These are phyloP conservation scores for Psophia crepitans DNA, from an alignment of 2,113 vertebrate species.

Conservation along the genomic window DNA sequence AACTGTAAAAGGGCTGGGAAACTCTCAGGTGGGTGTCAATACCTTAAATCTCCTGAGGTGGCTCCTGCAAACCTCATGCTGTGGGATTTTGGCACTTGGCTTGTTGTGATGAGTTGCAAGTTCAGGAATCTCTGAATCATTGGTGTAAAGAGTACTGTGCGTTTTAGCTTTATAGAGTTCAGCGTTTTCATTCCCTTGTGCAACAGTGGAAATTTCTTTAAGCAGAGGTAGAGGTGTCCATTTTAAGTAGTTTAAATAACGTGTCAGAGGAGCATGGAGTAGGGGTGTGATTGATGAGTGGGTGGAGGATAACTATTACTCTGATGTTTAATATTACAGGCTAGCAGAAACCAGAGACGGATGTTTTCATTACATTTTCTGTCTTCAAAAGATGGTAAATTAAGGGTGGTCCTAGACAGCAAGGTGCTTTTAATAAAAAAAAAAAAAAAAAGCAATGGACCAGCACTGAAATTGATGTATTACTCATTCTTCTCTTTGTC, in stretches of 20 bases:
- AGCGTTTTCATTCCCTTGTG: not conserved
- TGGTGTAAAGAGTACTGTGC: not conserved
- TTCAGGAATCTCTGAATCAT: not conserved
- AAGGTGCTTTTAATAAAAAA: slow-evolving; percentile 22
- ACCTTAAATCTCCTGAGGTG: not conserved
- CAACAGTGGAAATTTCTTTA: not conserved
- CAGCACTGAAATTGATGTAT: not conserved
- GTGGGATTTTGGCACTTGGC: not conserved
- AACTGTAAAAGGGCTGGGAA: not conserved
- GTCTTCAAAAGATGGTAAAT: slow-evolving; percentile 22
- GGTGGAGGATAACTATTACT: not conserved
- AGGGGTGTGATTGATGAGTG: not conserved
- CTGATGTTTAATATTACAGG: not conserved
- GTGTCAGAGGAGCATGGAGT: not conserved
- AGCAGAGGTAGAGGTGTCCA: not conserved
- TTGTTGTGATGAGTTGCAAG: not conserved
- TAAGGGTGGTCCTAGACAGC: slow-evolving; percentile 2
- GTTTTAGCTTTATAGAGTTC: not conserved
- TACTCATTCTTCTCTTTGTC: slow-evolving; percentile 9
- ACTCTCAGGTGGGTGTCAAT: not conserved
- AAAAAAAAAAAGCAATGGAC: not conserved
- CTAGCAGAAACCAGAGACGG: not conserved
- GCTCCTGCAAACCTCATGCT: not conserved
- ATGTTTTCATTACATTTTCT: slow-evolving; percentile 46
- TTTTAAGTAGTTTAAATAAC: not conserved